Conservation (phyloP, 1,140 invertebrate species). For the Lethrus apterus region DNA sequence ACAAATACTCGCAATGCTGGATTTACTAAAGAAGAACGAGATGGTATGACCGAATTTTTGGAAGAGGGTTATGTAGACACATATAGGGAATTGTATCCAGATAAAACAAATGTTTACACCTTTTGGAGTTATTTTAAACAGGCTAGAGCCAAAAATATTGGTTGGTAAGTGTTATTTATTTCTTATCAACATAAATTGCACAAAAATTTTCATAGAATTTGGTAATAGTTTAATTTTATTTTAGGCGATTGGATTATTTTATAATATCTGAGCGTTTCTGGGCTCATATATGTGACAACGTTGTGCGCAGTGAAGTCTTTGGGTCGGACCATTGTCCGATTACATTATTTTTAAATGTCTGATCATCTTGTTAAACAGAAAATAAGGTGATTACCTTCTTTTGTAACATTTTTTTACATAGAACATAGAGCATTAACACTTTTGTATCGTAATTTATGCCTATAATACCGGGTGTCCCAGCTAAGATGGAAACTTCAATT, state of each 20-base stretch:
- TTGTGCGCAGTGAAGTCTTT: slow-evolving; percentile 62
- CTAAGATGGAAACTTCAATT: too few relatives aligned
- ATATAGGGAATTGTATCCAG: slow-evolving; percentile 82
- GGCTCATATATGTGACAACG: slow-evolving; percentile 70
- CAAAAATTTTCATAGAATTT: neutral
- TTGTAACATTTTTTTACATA: too few relatives aligned
- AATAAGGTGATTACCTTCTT: too few relatives aligned
- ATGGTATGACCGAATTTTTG: slow-evolving; percentile 82
- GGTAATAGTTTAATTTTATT: slow-evolving; percentile 35
- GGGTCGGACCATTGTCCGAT: slow-evolving; percentile 90
- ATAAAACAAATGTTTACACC: slow-evolving; percentile 76
- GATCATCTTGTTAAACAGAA: slow-evolving; percentile 30
- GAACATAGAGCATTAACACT: too few relatives aligned
- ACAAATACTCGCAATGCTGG: slow-evolving; percentile 89
- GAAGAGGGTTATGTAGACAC: slow-evolving; percentile 78
- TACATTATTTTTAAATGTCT: slow-evolving; percentile 57
- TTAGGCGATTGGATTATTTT: slow-evolving; percentile 91
- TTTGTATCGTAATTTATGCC: too few relatives aligned
- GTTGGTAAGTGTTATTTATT: slow-evolving; percentile 62
- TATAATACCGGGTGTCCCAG: too few relatives aligned
- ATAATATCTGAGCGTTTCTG: slow-evolving; percentile 75
- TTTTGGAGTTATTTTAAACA: slow-evolving; percentile 93
- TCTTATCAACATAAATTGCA: neutral
- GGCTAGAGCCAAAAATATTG: slow-evolving; percentile 81
- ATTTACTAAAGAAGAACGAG: slow-evolving; percentile 90